Evolutionary conservation across 2,888 invertebrate genomes (phyloP).

Genomic region (Scaptodrosophila latifasciaeformis): DNA sequence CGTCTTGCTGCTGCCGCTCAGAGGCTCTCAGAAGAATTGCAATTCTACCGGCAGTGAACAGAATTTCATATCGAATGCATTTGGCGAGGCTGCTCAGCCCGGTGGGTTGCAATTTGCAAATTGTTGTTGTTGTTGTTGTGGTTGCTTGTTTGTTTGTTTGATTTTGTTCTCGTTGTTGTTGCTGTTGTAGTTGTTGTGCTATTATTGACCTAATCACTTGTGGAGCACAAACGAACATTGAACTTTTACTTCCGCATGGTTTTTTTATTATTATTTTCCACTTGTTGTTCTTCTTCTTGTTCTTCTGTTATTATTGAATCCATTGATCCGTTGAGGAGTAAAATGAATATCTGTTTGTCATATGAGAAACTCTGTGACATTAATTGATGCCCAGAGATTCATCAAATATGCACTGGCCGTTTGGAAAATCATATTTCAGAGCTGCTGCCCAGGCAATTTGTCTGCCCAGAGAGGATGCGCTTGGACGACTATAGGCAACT

Average conservation of each 20-base stretch:
- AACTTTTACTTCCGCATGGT: slow-evolving; percentile 75
- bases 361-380: too few relatives aligned
- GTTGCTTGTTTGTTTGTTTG: slow-evolving; percentile 27
- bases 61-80: too few relatives aligned
- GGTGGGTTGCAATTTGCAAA: not conserved
- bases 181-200: slow-evolving; percentile 64
- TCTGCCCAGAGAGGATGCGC: slow-evolving; percentile 35
- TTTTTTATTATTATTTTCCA: slow-evolving; percentile 5
- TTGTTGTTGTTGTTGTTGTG: slow-evolving; percentile 23
- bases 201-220: slow-evolving; percentile 76
- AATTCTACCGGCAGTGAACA: too few relatives aligned
- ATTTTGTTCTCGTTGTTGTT: slow-evolving; percentile 27
- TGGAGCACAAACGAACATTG: slow-evolving; percentile 75
- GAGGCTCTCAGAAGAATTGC: not conserved
- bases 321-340: too few relatives aligned
- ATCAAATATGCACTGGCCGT: slow-evolving; percentile 63
- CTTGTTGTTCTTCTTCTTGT: not conserved
- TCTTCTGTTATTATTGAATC: slow-evolving; percentile 40
- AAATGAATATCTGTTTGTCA: slow-evolving; percentile 22
- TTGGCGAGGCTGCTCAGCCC: slow-evolving; percentile 1
- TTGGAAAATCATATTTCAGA: slow-evolving; percentile 61
- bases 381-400: slow-evolving; percentile 65
- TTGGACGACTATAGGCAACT: slow-evolving; percentile 33
- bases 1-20: slow-evolving; percentile 19
- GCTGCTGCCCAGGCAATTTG: slow-evolving; percentile 49